Conservation (phyloP, 1,140 invertebrate genomes). For the Andricus grossulariae region DNA sequence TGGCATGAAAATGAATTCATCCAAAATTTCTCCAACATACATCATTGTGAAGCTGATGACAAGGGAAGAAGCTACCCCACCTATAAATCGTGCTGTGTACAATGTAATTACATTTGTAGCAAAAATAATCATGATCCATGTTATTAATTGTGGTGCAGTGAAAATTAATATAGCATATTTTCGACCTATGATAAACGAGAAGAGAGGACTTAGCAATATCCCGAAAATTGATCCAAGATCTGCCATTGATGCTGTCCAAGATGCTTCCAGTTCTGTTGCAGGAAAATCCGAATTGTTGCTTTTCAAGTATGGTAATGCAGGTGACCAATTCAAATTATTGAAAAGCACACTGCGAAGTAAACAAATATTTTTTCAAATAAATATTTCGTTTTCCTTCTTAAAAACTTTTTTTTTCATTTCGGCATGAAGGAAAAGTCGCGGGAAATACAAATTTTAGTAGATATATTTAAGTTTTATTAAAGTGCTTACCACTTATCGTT, state of each 20-base stretch:
- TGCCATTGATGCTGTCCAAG: background rate
- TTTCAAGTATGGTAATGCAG: background rate
- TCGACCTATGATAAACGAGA: background rate
- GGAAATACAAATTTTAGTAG: no score
- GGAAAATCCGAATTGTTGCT: background rate
- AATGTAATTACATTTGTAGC: background rate
- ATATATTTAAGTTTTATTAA: no score
- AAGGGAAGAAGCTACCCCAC: background rate
- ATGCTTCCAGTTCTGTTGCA: background rate
- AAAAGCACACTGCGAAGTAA: background rate
- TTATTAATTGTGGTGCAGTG: background rate
- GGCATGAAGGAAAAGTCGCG: no score
- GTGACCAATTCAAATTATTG: background rate
- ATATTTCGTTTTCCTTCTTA: no score
- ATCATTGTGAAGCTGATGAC: constrained; percentile 3
- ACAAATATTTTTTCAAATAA: no score
- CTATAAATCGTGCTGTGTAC: background rate
- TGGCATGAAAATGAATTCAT: background rate
- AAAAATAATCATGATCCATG: background rate
- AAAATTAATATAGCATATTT: background rate
- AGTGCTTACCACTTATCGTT: no score
- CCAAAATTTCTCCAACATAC: background rate
- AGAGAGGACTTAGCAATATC: background rate
- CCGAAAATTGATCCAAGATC: background rate
- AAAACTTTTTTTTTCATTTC: no score